A percentile compares a stretch with the other conserved stretches of the same genome.
phyloP scores from a whole-genome alignment of 2,113 vertebrate species.

The Alethe castanea region DNA sequence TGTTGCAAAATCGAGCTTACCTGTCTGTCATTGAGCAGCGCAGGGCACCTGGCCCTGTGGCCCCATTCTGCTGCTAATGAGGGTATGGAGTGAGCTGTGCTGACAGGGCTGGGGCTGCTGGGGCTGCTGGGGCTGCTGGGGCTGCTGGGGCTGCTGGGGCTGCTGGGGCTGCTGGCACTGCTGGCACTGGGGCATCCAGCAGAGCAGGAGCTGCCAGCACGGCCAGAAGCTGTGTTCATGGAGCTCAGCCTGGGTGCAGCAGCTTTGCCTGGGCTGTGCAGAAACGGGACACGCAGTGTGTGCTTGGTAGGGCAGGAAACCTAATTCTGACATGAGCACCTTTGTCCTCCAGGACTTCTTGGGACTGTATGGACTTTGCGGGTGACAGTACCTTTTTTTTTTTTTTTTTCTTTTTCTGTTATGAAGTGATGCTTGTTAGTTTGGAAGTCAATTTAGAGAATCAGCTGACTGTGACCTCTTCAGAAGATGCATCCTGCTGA shows the following conservation, averaged over 20 bases:
- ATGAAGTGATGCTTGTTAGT: background rate
- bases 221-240: background rate
- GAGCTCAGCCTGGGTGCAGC: background rate
- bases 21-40: background rate
- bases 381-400: background rate
- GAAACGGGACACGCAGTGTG: background rate
- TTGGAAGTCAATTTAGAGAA: background rate
- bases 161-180: background rate
- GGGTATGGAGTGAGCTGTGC: background rate
- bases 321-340: background rate
- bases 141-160: background rate
- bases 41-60: background rate
- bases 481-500: background rate
- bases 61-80: background rate
- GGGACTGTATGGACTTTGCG: background rate
- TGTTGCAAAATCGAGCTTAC: background rate
- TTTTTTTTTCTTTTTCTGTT: background rate
- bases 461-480: background rate
- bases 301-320: background rate
- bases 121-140: fast-evolving
- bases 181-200: background rate
- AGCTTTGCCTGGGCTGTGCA: background rate
- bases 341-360: background rate
- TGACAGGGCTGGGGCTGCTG: background rate
- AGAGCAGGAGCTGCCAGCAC: background rate